A percentile compares a stretch with the other conserved stretches of the same genome.
Conservation (phyloP, 2,888 invertebrate species). For the Acanthosepion pharaonis region DNA sequence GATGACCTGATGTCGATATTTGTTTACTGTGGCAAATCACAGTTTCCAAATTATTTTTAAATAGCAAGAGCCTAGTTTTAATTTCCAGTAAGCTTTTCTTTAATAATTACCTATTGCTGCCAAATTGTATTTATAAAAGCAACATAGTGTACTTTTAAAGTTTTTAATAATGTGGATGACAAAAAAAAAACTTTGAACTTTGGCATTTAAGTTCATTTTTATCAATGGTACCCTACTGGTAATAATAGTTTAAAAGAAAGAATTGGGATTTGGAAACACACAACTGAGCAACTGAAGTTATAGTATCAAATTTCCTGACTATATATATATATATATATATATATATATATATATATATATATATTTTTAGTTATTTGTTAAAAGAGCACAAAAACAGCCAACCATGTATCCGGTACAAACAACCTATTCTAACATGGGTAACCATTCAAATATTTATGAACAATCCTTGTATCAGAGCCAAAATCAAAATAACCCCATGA, state of each 20-base stretch:
- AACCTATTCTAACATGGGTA: conserved; percentile 33
- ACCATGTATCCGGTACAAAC: conserved; percentile 39
- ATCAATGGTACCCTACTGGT: too few species aligned
- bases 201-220: background rate
- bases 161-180: background rate
- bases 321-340: background rate
- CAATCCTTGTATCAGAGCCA: conserved; percentile 1
- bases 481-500: background rate
- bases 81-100: background rate
- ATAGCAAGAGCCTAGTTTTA: background rate
- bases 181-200: background rate
- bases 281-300: background rate
- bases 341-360: background rate
- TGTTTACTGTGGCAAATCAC: background rate
- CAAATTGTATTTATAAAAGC: background rate
- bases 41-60: background rate
- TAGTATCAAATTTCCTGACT: background rate
- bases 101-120: background rate
- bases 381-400: background rate
- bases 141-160: background rate
- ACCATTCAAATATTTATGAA: conserved; percentile 37
- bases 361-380: background rate
- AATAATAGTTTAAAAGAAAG: background rate
- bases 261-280: background rate
- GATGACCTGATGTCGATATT: background rate